These are phyloP conservation scores for Teleiodes luculella DNA, from an alignment of 2,888 invertebrate species.

Conservation along the genomic window DNA sequence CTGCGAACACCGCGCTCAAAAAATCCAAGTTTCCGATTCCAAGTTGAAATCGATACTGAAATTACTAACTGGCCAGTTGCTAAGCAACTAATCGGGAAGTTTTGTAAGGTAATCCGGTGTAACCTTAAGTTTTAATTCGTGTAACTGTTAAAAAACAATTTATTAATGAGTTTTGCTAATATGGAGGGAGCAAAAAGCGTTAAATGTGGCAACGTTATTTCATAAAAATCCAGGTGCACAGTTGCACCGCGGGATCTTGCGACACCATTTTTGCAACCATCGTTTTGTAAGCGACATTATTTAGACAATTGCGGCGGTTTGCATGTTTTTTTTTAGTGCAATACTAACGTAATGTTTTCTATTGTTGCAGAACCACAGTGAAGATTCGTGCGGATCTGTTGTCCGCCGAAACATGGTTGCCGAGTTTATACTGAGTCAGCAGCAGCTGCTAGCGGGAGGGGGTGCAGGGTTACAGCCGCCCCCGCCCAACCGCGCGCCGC, in stretches of 20 bases:
- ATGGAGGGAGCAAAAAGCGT: conserved; percentile 63
- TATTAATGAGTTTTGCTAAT: conserved; percentile 60
- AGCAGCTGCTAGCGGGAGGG: conserved; percentile 67
- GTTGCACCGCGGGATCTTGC: conserved; percentile 61
- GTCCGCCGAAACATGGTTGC: conserved; percentile 91
- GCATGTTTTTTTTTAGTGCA: conserved; percentile 35
- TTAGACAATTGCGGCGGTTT: conserved; percentile 47
- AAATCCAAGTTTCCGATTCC: neutral
- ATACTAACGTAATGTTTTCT: conserved; percentile 50
- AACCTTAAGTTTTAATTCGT: conserved; percentile 45
- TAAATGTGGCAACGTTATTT: conserved; percentile 60
- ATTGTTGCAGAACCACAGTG: conserved; percentile 72
- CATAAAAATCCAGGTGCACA: conserved; percentile 65
- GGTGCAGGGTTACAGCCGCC: conserved; percentile 61
- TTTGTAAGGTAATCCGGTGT: conserved; percentile 58
- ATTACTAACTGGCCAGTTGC: neutral
- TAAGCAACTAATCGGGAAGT: conserved; percentile 25
- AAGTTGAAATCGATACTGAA: neutral
- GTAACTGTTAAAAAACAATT: conserved; percentile 58
- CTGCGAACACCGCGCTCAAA: neutral
- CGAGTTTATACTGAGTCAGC: conserved; percentile 89
- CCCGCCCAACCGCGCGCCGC: conserved; percentile 56
- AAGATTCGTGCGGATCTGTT: conserved; percentile 69
- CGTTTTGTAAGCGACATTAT: conserved; percentile 56
- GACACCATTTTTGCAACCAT: conserved; percentile 61